These are phyloP conservation scores for Carpatolechia fugitivella DNA, from an alignment of 2,888 invertebrate species.

Conservation along the genomic window DNA sequence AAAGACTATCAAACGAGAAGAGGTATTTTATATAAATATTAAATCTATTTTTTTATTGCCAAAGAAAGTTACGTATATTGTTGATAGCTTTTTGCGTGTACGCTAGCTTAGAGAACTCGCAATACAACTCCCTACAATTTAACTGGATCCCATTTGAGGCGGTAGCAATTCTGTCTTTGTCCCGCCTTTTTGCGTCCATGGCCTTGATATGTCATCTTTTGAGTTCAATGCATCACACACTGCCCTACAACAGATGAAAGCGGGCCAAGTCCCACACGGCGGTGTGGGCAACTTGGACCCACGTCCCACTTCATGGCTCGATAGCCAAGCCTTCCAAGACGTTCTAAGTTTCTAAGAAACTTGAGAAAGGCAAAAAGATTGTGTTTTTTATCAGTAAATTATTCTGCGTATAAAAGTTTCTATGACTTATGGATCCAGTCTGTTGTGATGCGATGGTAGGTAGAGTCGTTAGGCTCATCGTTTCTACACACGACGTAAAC, in stretches of 20 bases:
- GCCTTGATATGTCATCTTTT: constrained; percentile 3
- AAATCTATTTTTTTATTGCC: no score
- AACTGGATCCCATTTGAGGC: no score
- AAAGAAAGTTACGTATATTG: no score
- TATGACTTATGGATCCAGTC: no score
- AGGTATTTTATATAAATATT: no score
- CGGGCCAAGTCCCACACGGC: constrained; percentile 50
- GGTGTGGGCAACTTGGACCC: background rate
- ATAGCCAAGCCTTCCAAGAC: background rate
- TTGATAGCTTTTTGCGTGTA: no score
- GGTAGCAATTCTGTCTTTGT: no score
- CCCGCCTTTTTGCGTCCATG: background rate
- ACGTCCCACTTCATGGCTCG: constrained; percentile 6
- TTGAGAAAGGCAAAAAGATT: background rate
- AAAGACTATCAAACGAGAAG: no score
- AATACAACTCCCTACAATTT: no score
- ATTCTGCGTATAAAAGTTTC: no score
- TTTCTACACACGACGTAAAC: no score
- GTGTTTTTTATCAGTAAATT: background rate
- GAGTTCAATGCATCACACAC: constrained; percentile 6
- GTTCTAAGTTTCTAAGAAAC: background rate
- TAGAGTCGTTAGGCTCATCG: background rate
- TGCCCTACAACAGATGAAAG: constrained; percentile 43
- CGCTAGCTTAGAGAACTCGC: no score
- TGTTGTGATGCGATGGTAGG: background rate